A percentile compares a stretch with the other conserved stretches of the same genome.
Conservation (phyloP, 1,140 invertebrate species). For the Sipha flava region DNA sequence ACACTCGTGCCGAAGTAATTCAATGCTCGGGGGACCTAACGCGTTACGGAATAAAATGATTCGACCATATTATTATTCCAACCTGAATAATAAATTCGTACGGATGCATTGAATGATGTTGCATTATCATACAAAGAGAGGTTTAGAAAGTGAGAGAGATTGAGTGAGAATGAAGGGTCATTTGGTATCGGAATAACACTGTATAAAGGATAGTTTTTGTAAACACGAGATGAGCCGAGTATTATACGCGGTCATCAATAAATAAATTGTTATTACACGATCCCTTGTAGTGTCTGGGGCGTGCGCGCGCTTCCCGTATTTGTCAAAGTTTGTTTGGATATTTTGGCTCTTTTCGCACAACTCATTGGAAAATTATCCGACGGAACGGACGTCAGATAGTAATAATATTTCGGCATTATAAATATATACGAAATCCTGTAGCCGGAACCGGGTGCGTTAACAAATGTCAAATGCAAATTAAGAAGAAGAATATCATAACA, state of each 20-base stretch:
- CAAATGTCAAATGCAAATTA: background rate
- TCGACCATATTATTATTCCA: background rate
- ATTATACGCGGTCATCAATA: no score
- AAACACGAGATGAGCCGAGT: background rate
- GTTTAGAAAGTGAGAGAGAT: no score
- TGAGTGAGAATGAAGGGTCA: background rate
- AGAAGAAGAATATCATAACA: background rate
- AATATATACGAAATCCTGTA: background rate
- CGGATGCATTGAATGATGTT: background rate
- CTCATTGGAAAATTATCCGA: background rate
- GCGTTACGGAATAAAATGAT: background rate
- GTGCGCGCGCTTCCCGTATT: background rate
- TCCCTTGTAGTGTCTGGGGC: background rate
- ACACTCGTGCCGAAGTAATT: slow-evolving; percentile 8
- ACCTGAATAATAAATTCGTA: background rate
- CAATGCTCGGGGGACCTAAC: background rate
- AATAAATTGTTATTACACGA: background rate
- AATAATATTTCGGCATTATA: background rate
- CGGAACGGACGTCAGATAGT: background rate
- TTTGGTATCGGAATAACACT: background rate
- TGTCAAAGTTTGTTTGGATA: background rate
- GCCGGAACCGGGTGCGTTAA: background rate
- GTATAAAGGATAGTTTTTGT: background rate
- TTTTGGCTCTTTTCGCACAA: background rate
- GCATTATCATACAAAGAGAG: no score